Conservation (phyloP, 2,888 invertebrate species). For the Caradrina kadenii region DNA sequence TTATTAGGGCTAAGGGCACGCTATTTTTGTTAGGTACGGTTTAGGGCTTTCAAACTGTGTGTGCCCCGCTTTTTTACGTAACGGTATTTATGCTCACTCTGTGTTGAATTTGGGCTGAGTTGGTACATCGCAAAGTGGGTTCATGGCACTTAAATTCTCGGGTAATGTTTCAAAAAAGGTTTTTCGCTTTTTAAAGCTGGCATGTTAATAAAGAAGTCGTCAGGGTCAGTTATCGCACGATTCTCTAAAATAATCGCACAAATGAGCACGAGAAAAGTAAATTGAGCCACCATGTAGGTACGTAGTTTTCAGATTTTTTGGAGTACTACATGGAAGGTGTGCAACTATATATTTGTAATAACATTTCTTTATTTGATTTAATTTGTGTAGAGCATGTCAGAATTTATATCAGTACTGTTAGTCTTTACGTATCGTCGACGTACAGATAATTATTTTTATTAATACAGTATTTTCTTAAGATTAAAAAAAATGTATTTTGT, state of each 20-base stretch:
- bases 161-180: slow-evolving; percentile 10
- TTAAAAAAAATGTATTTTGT: no score
- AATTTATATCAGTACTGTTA: no score
- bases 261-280: no score
- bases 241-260: neutral
- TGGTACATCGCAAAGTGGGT: slow-evolving; percentile 34
- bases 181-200: slow-evolving; percentile 17
- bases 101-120: slow-evolving; percentile 23
- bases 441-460: no score
- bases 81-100: slow-evolving; percentile 31
- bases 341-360: no score
- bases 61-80: slow-evolving; percentile 33
- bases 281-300: no score
- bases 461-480: no score
- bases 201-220: neutral
- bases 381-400: no score
- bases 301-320: no score
- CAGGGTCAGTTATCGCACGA: neutral
- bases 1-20: slow-evolving; percentile 50
- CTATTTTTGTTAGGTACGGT: slow-evolving; percentile 54
- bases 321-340: no score
- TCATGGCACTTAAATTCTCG: slow-evolving; percentile 23
- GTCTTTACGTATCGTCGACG: no score
- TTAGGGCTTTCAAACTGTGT: slow-evolving; percentile 44
- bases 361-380: no score